A percentile compares a stretch with the other conserved stretches of the same genome.
These are phyloP conservation scores for Hydrozoanthus gracilis DNA, from an alignment of 92 coral and sea anemone genomes.

Conservation along the genomic window DNA sequence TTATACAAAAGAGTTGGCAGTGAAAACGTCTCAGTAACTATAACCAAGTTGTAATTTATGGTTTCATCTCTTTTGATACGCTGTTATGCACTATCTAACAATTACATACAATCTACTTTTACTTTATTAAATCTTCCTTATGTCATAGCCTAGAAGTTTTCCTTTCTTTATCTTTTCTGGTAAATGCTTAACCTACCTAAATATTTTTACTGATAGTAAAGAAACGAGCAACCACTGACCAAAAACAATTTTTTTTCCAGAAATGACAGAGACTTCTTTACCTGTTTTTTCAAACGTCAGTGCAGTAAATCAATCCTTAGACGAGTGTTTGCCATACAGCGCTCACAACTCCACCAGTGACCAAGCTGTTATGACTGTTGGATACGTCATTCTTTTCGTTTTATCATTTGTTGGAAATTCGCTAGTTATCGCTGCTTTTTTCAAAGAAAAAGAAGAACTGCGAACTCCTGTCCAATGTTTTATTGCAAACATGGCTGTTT, in stretches of 20 bases:
- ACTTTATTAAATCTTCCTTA: no score
- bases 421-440: constrained; percentile 1
- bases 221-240: background rate
- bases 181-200: background rate
- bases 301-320: background rate
- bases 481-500: background rate
- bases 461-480: constrained; percentile 8
- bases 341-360: background rate
- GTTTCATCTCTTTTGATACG: no score
- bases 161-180: background rate
- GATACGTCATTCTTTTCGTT: constrained; percentile 10
- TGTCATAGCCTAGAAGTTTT: no score
- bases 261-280: background rate
- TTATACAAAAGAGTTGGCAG: no score
- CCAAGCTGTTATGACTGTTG: background rate
- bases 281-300: background rate
- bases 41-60: no score
- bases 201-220: background rate
- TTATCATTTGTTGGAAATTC: background rate
- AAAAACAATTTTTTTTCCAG: background rate
- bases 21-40: no score
- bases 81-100: no score
- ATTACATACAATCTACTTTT: no score
- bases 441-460: background rate
- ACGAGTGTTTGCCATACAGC: background rate